Percentiles rank a stretch among this genome's conserved stretches.
phyloP scores from a whole-genome alignment of 2,113 vertebrate species.

The Murina feae region DNA sequence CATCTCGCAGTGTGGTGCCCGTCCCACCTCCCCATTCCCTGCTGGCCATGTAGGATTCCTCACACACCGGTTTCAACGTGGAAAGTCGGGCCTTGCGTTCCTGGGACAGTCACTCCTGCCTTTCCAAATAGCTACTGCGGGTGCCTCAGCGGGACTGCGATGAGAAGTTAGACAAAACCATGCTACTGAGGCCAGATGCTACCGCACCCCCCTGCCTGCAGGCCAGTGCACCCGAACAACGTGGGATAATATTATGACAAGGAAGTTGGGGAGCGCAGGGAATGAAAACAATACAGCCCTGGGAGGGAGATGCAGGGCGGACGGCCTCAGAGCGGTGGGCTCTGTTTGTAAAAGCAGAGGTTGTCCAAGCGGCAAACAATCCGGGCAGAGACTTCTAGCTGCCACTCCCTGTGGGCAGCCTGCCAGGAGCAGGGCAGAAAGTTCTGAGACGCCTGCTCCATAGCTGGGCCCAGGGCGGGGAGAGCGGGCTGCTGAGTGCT shows the following conservation, averaged over 20 bases:
- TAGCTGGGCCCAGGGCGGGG: neutral
- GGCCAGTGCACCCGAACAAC: fast-evolving
- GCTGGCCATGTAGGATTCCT: neutral
- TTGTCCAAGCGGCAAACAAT: conserved; percentile 25
- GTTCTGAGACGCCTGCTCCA: too few relatives aligned
- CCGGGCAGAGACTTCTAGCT: neutral
- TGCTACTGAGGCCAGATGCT: neutral
- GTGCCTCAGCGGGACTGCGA: fast-evolving
- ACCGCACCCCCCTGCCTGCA: fast-evolving
- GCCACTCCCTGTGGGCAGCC: neutral
- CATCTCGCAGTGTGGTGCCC: fast-evolving
- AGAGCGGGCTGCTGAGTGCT: neutral
- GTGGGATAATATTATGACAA: conserved; percentile 26
- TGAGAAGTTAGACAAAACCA: neutral
- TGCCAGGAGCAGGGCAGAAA: neutral
- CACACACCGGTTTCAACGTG: too few relatives aligned
- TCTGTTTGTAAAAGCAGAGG: conserved; percentile 38
- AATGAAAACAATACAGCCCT: neutral
- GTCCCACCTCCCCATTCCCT: neutral
- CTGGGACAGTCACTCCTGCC: neutral
- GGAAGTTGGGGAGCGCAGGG: conserved; percentile 2
- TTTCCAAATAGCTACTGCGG: neutral
- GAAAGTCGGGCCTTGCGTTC: neutral
- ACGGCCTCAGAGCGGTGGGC: neutral
- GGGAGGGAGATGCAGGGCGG: neutral